Conservation (phyloP, 2,113 vertebrate species). For the Baryphthengus martii region DNA sequence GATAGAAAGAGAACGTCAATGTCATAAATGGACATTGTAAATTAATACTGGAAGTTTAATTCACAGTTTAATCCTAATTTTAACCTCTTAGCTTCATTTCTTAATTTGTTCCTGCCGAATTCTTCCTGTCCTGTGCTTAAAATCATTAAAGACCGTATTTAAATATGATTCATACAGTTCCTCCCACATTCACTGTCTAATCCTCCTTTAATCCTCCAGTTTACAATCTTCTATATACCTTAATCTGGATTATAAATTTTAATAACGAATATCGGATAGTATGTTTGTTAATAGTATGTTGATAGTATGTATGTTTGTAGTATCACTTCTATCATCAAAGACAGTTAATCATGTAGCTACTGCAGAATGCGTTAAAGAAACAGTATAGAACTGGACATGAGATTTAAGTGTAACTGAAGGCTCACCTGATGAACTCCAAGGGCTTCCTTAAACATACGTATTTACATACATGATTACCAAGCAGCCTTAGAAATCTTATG, state of each 20-base stretch:
- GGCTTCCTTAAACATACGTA: not conserved
- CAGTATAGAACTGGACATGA: not conserved
- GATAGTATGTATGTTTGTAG: too few species aligned
- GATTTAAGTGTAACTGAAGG: not conserved
- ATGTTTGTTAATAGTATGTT: too few species aligned
- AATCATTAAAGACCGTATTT: not conserved
- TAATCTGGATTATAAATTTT: constrained; percentile 18
- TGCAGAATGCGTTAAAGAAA: not conserved
- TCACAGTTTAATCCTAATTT: not conserved
- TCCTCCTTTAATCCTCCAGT: not conserved
- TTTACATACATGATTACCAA: not conserved
- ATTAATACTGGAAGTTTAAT: not conserved
- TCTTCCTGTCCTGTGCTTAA: not conserved
- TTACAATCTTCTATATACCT: constrained; percentile 18
- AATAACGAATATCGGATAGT: not conserved
- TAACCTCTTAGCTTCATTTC: not conserved
- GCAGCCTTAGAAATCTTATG: not conserved
- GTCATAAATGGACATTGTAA: not conserved
- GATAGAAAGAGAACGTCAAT: not conserved
- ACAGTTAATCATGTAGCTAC: not conserved
- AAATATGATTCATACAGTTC: not conserved
- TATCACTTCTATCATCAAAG: too few species aligned
- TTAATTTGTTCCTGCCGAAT: constrained; percentile 4
- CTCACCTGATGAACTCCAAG: not conserved
- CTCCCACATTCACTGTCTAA: not conserved